phyloP scores from a whole-genome alignment of 2,113 vertebrate genomes.

The Tetrao urogallus region DNA sequence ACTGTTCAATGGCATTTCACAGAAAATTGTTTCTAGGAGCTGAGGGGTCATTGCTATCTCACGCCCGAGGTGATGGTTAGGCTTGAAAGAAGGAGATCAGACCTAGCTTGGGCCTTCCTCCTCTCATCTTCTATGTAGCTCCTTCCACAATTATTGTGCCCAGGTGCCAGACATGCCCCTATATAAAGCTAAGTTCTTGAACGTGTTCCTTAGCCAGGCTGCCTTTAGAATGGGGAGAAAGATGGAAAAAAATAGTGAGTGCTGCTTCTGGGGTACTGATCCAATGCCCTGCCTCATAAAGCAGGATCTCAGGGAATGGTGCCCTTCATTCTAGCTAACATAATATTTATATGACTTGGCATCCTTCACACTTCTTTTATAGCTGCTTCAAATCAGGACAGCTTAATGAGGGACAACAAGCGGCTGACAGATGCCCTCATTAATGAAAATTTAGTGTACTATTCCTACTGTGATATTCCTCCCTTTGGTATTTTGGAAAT shows the following conservation, averaged over 20 bases:
- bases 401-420: constrained; percentile 15
- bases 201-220: background rate
- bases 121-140: background rate
- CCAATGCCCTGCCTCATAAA: background rate
- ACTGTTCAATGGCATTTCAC: background rate
- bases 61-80: background rate
- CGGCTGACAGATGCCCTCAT: background rate
- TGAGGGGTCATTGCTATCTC: background rate
- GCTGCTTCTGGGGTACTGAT: background rate
- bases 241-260: background rate
- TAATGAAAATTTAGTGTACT: background rate
- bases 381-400: constrained; percentile 2
- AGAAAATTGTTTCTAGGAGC: background rate
- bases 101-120: fast-evolving
- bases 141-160: background rate
- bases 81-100: background rate
- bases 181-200: background rate
- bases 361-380: background rate
- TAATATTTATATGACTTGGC: background rate
- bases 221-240: background rate
- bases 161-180: background rate
- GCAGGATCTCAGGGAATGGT: background rate
- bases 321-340: background rate
- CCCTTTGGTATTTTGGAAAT: background rate
- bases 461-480: background rate